Evolutionary conservation across 2,113 vertebrate species (phyloP), one percentile per base, ranked within the genome.

Genomic region (Centropus bengalensis): DNA sequence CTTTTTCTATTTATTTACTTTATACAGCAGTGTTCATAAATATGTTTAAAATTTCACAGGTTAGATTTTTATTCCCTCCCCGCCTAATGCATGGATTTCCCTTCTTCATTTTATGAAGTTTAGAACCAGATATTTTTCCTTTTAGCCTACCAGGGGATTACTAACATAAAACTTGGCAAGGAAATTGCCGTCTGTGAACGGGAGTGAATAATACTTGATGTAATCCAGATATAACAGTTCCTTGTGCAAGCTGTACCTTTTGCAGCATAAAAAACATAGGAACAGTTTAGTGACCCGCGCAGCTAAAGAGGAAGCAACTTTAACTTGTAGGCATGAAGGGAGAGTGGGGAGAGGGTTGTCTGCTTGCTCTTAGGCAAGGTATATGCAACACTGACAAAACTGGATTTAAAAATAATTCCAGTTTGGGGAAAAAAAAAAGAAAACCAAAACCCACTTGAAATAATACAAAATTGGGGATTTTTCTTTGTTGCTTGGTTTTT

Each of bases 161-260:
- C 95, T 97, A 96, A 96, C 21, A 76, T 84, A 71, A 91, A 96
- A 95, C 91, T 64, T 97, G 91, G 95, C 96, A 96, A 96, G 84
- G 82, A 96, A 97, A 93, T 79, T 82, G 44, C 77, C 51, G 56
- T 96, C 94, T 96, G 52, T 73, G 86, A 97, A 77, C 88, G 88
- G 76, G 54, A 94, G 95, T 52, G 89, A 82, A 73, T 93, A 88
- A 66, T 82, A 45, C 58, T 96, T 97, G 95, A 97, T 96, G 69
- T 66, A 94, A 91, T 90, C 91, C 95, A 97, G 95, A 96, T 94
- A 96, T 64, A 96, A 91, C 64, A 67, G 63, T 63, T 89, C 40
- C 56, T 70, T 84, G 44, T 67, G n/a, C 47, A 86, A 88, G 58
- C 64, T 79, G 16, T 79, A 71, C 51, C 83, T 70, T 93, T 44